These are phyloP conservation scores for Zapus hudsonius DNA, from an alignment of 2,113 vertebrate species.

Conservation along the genomic window DNA sequence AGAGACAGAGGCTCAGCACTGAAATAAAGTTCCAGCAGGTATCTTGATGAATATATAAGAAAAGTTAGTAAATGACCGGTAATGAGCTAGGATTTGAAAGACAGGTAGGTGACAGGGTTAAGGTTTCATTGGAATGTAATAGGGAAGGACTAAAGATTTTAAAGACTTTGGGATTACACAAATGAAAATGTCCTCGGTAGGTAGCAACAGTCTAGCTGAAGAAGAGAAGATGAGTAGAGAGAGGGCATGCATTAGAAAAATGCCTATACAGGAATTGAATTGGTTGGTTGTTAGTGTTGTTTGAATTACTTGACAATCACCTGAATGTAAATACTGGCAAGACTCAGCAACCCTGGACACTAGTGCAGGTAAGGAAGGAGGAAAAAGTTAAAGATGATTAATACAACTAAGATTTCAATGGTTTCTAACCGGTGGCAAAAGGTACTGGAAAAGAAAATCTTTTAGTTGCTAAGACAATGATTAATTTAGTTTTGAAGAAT, in stretches of 20 bases:
- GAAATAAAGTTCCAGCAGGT: background rate
- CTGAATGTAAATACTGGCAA: slow-evolving; percentile 1
- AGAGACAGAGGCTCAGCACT: too few species aligned
- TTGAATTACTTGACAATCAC: slow-evolving; percentile 31
- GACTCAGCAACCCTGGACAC: background rate
- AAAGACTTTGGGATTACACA: background rate
- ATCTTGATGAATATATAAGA: background rate
- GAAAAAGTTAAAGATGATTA: background rate
- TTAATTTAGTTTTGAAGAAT: slow-evolving; percentile 14
- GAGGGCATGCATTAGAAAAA: background rate
- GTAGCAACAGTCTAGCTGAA: background rate
- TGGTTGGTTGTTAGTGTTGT: background rate
- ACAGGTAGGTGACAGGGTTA: background rate
- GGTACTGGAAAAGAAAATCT: background rate
- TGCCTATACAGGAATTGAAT: background rate
- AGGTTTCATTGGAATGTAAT: background rate
- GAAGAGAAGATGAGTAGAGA: slow-evolving; percentile 7
- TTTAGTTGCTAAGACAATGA: background rate
- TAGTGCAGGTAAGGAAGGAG: background rate
- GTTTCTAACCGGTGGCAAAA: slow-evolving; percentile 16
- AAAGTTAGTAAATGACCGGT: background rate
- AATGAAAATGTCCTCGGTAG: background rate
- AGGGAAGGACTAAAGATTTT: background rate
- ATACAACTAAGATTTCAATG: background rate
- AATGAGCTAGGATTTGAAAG: background rate